A percentile compares a stretch with the other conserved stretches of the same genome.
These are phyloP conservation scores for Strigamia crassipes DNA, from an alignment of 2,888 invertebrate genomes.

Conservation along the genomic window DNA sequence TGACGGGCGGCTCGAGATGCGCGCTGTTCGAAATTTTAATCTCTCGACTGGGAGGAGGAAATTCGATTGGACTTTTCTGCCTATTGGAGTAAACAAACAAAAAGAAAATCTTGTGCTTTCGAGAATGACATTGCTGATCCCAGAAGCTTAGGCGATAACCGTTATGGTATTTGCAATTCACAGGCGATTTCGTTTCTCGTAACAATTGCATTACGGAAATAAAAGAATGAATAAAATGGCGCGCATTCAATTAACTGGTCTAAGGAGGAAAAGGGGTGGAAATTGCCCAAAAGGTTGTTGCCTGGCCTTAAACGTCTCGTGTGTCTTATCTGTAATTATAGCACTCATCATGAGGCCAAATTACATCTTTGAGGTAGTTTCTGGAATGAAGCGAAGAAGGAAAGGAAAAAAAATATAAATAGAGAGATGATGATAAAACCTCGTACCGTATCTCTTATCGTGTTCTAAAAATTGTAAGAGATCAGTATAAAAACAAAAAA, in stretches of 20 bases:
- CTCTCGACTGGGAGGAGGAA: background rate
- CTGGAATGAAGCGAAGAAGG: background rate
- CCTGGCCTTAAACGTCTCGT: slow-evolving; percentile 15
- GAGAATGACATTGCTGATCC: slow-evolving; percentile 4
- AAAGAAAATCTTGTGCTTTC: background rate
- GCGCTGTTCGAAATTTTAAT: slow-evolving; percentile 2
- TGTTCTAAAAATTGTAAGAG: background rate
- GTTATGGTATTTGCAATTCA: slow-evolving; percentile 12
- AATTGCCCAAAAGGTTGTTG: slow-evolving; percentile 16
- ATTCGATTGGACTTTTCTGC: slow-evolving; percentile 1
- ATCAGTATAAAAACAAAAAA: background rate
- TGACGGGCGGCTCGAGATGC: background rate
- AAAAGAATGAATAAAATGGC: slow-evolving; percentile 15
- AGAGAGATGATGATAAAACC: background rate
- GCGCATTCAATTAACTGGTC: slow-evolving; percentile 21
- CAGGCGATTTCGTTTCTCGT: slow-evolving; percentile 4
- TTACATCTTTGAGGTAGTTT: slow-evolving; percentile 21
- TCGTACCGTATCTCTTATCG: background rate
- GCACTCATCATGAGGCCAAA: slow-evolving; percentile 19
- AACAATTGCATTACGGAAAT: slow-evolving; percentile 17
- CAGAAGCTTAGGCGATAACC: background rate
- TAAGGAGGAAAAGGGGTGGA: slow-evolving; percentile 11
- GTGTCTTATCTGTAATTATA: slow-evolving; percentile 16
- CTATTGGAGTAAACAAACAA: background rate
- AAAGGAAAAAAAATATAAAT: background rate